These are phyloP conservation scores for Cyphotilapia sp. DNA, from an alignment of 2,113 vertebrate species.

Conservation along the genomic window DNA sequence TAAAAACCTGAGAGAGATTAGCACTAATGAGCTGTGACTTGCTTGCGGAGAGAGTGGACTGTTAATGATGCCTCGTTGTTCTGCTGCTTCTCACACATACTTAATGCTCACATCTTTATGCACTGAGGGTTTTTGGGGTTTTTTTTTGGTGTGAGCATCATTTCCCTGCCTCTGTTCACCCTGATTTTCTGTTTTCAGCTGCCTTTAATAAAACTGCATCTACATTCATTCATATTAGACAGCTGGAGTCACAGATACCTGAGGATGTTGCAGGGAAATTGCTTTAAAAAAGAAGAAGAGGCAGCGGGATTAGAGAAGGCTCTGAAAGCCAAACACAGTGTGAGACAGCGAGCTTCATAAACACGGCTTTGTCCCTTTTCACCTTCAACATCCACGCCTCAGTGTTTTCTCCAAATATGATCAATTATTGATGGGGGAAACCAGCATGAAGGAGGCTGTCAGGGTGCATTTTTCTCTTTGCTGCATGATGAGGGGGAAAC, in stretches of 20 bases:
- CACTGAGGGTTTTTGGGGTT: accelerated
- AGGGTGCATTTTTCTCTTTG: neutral
- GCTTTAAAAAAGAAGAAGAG: neutral
- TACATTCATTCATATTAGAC: neutral
- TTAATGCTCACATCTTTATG: neutral
- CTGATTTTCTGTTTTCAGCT: neutral
- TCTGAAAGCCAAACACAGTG: neutral
- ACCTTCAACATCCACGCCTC: conserved; percentile 18
- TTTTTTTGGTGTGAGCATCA: neutral
- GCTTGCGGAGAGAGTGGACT: conserved; percentile 1
- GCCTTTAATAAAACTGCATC: neutral
- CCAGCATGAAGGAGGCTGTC: conserved; percentile 34
- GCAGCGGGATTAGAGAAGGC: neutral
- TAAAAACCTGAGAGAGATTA: conserved; percentile 38
- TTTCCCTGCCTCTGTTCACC: neutral
- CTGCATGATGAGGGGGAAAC: neutral
- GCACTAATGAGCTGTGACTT: conserved; percentile 53
- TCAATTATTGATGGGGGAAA: conserved; percentile 49
- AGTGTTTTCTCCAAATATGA: conserved; percentile 36
- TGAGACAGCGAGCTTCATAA: neutral
- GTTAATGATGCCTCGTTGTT: conserved; percentile 26
- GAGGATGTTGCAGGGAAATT: neutral
- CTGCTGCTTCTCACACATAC: neutral
- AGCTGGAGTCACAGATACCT: conserved; percentile 19
- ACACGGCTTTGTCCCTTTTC: conserved; percentile 29